Base-by-base conservation (phyloP, 2,888 invertebrate species). In the Andrena hattorfiana region DNA sequence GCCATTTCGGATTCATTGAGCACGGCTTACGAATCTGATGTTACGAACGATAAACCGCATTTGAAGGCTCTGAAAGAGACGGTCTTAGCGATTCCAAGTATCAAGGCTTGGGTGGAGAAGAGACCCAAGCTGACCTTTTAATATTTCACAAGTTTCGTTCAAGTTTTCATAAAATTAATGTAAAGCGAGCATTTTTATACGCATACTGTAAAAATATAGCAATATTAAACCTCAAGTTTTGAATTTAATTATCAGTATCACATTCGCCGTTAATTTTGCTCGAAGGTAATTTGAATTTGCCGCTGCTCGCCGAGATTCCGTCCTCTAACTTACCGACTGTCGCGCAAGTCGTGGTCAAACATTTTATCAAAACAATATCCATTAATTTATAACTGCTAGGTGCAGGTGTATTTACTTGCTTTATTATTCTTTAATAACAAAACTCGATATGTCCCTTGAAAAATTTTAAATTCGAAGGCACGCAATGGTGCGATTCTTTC, bases 21-120 rank as follows among this genome's bases (percentile, higher is more conserved):
- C 28, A 89, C 84, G 20, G 90, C 86, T 16, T 89, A 88, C 62
- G 89, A 84, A 16, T 68, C 81, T 5, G 91, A 93, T 35, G 86
- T 92, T 7, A 89, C 90, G 32, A 83, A 87, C 35, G 89, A 90
- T 56, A 87, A 90, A 54, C 84, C 89, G 3, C 84, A 90, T 73
- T 83, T 93, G 35, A 90, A 89, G 59, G 68, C 78, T 10, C 81
- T 93, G 3, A 89, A 82, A 8, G 87, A 92, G 23, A 92, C 91
- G 69, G 88, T 93, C 10, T 56, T 89, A 5, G 78, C 81, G 0
- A 70, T 91, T 26, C 91, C 91, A 1, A 67, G 66, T 4, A 90
- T 93, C 35, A 90, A 91, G 35, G 60, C 81, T 0, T 93, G 90
- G 89, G 62, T 92, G 20, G 86, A 89, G 48, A 89, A 89, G 23